Percentiles rank a stretch among this genome's conserved stretches.
phyloP scores from a whole-genome alignment of 2,113 vertebrate species.

The Gallinago media region DNA sequence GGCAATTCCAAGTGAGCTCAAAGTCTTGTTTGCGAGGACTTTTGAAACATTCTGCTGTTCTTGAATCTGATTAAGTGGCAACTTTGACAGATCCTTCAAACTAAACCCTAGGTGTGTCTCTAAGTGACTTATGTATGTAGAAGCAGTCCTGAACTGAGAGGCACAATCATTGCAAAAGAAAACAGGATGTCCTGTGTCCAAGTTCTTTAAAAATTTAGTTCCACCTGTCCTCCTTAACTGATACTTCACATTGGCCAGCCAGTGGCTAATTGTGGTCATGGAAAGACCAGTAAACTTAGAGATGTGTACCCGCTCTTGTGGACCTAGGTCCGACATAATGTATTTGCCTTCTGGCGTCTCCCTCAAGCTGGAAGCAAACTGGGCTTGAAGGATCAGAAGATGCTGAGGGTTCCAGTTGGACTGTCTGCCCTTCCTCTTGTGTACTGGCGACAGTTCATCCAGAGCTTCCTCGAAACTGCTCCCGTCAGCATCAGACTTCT shows the following conservation, averaged over 20 bases:
- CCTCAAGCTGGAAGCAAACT: constrained; percentile 94
- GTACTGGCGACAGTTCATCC: constrained; percentile 93
- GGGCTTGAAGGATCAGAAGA: constrained; percentile 96
- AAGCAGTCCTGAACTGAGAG: constrained; percentile 99
- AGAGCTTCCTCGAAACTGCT: constrained; percentile 94
- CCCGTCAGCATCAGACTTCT: constrained; percentile 93
- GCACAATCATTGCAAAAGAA: constrained; percentile 99
- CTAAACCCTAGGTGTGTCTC: constrained; percentile 98
- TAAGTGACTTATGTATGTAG: constrained; percentile 94
- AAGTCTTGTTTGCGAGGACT: constrained; percentile 88
- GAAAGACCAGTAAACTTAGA: constrained; percentile 99
- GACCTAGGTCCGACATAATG: constrained; percentile 93
- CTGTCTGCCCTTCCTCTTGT: constrained; percentile 97
- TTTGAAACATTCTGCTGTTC: constrained; percentile 93
- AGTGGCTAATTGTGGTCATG: constrained; percentile 99
- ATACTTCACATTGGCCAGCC: constrained; percentile 99
- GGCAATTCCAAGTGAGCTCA: constrained; percentile 85
- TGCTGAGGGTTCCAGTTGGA: constrained; percentile 99
- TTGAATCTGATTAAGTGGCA: constrained; percentile 93
- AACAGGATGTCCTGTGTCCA: constrained; percentile 96
- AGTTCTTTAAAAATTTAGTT: constrained; percentile 99
- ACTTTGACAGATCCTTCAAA: constrained; percentile 97
- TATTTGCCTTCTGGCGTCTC: constrained; percentile 96
- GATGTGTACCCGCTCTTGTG: constrained; percentile 97
- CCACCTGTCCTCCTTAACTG: constrained; percentile 97